Evolutionary conservation across 2,797 vertebrate species (phyloP).

Genomic region (Eleutherodactylus coqui): DNA sequence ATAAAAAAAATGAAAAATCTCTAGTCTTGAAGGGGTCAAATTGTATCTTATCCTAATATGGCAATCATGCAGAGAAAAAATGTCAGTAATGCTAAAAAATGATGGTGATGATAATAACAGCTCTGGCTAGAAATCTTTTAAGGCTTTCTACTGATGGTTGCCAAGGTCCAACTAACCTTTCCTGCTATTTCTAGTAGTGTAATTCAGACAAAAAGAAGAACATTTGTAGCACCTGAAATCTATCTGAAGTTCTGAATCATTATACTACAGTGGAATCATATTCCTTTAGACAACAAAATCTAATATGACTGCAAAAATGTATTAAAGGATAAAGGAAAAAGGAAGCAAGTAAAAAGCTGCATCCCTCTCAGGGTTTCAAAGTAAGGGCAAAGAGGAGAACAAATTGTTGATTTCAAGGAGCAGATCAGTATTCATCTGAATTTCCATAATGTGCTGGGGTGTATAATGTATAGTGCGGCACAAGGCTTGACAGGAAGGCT

Average conservation of each 20-base stretch:
- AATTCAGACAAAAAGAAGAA: constrained; percentile 53
- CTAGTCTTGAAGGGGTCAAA: too few relatives aligned
- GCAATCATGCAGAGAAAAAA: neutral
- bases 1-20: too few relatives aligned
- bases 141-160: constrained; percentile 58
- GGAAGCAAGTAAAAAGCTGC: constrained; percentile 1
- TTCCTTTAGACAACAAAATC: constrained; percentile 1
- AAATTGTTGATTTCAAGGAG: constrained; percentile 56
- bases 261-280: constrained; percentile 14
- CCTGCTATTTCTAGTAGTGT: constrained; percentile 26
- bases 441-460: constrained; percentile 49
- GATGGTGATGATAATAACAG: neutral
- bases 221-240: constrained; percentile 2
- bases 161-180: constrained; percentile 55
- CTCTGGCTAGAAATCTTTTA: neutral
- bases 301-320: neutral
- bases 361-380: constrained; percentile 36
- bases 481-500: constrained; percentile 32
- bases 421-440: constrained; percentile 49
- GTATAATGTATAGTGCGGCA: constrained; percentile 43
- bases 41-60: neutral
- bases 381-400: constrained; percentile 42
- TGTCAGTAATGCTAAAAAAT: too few relatives aligned
- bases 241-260: neutral
- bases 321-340: constrained; percentile 16